Evolutionary conservation across 1,140 invertebrate species (phyloP).

Genomic region (Diploscapter pachys): DNA sequence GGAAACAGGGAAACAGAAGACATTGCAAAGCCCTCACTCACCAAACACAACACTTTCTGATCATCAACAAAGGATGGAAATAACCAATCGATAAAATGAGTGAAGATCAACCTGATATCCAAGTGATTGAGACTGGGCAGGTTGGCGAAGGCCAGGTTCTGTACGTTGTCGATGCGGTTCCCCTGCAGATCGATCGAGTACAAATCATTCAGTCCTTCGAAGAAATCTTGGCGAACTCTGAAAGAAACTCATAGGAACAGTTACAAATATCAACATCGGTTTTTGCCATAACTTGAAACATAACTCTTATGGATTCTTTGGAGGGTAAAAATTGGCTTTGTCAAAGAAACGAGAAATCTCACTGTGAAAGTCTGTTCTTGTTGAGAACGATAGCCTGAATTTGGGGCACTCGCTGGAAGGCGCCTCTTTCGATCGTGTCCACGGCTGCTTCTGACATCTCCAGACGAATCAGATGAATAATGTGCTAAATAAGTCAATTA

Average conservation of each 20-base stretch:
- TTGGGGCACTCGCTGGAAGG: constrained; percentile 54
- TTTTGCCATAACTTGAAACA: too few relatives aligned
- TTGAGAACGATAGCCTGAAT: constrained; percentile 59
- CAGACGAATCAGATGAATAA: constrained; percentile 56
- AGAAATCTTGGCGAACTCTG: constrained; percentile 55
- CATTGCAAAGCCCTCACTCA: too few relatives aligned
- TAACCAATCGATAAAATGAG: too few relatives aligned
- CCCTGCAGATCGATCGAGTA: constrained; percentile 59
- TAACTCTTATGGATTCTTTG: too few relatives aligned
- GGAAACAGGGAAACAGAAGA: too few relatives aligned
- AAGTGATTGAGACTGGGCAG: constrained; percentile 53
- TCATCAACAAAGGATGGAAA: too few relatives aligned
- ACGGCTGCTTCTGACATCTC: constrained; percentile 57
- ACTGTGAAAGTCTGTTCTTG: constrained; percentile 57
- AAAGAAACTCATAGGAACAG: constrained; percentile 6
- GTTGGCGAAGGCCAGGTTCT: constrained; percentile 54
- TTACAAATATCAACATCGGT: background rate
- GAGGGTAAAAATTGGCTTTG: too few relatives aligned
- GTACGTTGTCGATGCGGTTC: constrained; percentile 54
- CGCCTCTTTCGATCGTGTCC: constrained; percentile 54
- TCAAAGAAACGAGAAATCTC: constrained; percentile 32
- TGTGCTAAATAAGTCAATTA: constrained; percentile 42
- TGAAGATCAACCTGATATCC: constrained; percentile 50
- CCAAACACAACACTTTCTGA: too few relatives aligned
- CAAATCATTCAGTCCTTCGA: constrained; percentile 53